Conservation (phyloP, 2,113 vertebrate genomes). For the Halichoerus grypus region DNA sequence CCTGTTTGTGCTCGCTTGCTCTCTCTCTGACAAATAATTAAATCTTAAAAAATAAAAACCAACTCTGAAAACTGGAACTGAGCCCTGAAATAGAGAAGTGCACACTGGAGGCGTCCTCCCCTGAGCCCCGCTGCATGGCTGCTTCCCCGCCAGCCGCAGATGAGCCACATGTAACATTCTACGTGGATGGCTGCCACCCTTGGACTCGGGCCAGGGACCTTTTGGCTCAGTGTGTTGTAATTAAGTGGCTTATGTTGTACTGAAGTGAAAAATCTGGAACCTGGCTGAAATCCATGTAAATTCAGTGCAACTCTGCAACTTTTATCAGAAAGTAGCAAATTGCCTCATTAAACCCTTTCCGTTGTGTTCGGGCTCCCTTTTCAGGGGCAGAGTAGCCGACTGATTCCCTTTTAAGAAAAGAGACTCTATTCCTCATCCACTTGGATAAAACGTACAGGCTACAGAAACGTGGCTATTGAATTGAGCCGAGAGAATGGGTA, state of each 20-base stretch:
- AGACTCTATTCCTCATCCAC: background rate
- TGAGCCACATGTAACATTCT: fast-evolving
- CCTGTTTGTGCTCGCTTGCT: background rate
- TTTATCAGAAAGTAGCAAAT: fast-evolving
- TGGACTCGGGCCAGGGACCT: background rate
- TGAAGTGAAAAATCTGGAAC: background rate
- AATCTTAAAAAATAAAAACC: background rate
- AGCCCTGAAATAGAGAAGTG: background rate
- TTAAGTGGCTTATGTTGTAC: background rate
- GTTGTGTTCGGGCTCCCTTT: fast-evolving
- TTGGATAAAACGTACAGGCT: background rate
- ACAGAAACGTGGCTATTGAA: background rate
- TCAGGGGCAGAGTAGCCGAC: background rate
- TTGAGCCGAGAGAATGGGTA: background rate
- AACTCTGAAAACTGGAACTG: background rate
- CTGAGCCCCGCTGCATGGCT: background rate
- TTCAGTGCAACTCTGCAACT: background rate
- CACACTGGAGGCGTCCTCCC: fast-evolving
- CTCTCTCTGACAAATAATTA: background rate
- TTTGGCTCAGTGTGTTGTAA: background rate
- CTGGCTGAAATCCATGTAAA: background rate
- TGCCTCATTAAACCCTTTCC: background rate
- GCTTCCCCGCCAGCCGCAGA: background rate
- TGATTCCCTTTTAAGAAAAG: background rate
- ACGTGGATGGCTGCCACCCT: fast-evolving